Percentiles rank a stretch among this genome's conserved stretches.
Conservation (phyloP, 1,140 invertebrate species). For the Campoletis sonorensis region DNA sequence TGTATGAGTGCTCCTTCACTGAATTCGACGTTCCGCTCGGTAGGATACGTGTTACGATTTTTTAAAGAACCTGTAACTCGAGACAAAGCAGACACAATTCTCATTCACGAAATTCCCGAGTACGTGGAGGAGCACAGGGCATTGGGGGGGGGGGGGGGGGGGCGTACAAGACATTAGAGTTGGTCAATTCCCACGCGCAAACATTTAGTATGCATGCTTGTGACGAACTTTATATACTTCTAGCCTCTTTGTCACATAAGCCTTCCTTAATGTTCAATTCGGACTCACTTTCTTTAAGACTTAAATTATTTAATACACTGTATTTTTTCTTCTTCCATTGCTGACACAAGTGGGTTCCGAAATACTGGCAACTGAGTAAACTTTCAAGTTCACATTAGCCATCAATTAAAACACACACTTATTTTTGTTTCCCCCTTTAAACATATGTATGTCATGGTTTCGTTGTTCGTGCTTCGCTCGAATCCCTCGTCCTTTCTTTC, state of each 20-base stretch:
- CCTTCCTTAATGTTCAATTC: not conserved
- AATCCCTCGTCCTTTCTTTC: not conserved
- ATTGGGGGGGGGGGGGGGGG: not conserved
- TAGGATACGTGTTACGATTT: slow-evolving; percentile 45
- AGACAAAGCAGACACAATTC: slow-evolving; percentile 44
- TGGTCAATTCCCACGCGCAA: slow-evolving; percentile 30
- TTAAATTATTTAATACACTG: no score
- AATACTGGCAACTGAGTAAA: not conserved
- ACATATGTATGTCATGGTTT: not conserved
- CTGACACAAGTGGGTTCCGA: no score
- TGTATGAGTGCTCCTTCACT: slow-evolving; percentile 15
- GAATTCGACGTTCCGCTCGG: slow-evolving; percentile 37
- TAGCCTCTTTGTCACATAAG: not conserved
- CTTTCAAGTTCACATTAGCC: not conserved
- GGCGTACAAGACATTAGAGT: not conserved
- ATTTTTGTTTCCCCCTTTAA: not conserved
- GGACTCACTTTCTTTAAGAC: no score
- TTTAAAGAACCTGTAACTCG: slow-evolving; percentile 46
- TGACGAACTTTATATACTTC: not conserved
- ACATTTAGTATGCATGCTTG: slow-evolving; percentile 30
- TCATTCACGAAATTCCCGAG: slow-evolving; percentile 4
- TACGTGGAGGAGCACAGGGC: not conserved
- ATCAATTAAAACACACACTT: not conserved
- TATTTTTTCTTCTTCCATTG: not conserved
- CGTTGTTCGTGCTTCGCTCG: not conserved